Percentiles rank a stretch among this genome's conserved stretches.
These are phyloP conservation scores for Yponomeuta cagnagella DNA, from an alignment of 2,888 invertebrate species.

Conservation along the genomic window DNA sequence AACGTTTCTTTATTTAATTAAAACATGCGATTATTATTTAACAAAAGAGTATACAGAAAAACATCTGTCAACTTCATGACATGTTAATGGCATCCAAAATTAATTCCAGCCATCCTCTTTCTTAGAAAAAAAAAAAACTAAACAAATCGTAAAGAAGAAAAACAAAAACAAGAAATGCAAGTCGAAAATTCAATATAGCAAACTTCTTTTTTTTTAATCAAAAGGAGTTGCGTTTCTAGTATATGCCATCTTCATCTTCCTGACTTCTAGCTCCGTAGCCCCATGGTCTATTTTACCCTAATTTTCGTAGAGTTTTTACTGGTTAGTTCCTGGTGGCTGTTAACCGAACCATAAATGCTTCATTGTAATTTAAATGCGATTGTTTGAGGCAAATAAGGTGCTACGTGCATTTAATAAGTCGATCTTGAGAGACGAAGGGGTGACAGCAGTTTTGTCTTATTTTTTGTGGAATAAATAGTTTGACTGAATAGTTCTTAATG, in stretches of 20 bases:
- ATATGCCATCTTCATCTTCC: neutral
- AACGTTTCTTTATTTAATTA: neutral
- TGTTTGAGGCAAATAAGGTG: constrained; percentile 10
- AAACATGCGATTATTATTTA: neutral
- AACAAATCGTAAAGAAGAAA: neutral
- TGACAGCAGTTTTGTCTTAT: constrained; percentile 26
- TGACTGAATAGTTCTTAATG: neutral
- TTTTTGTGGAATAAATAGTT: constrained; percentile 31
- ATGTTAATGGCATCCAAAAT: neutral
- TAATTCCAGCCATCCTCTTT: neutral
- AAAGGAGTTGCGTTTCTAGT: neutral
- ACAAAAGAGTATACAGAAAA: neutral
- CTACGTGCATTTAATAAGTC: constrained; percentile 9
- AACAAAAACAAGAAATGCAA: neutral
- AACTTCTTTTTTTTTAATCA: neutral
- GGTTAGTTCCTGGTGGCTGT: constrained; percentile 3
- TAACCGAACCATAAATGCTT: constrained; percentile 9
- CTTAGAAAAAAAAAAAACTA: neutral
- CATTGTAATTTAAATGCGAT: constrained; percentile 7
- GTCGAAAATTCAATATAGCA: neutral
- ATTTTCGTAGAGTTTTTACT: neutral
- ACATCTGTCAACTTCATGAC: constrained; percentile 2
- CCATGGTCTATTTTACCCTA: neutral
- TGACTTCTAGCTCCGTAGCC: neutral
- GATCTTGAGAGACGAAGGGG: neutral